A percentile compares a stretch with the other conserved stretches of the same genome.
These are phyloP conservation scores for Antheraea pernyi DNA, from an alignment of 1,140 invertebrate species.

Conservation along the genomic window DNA sequence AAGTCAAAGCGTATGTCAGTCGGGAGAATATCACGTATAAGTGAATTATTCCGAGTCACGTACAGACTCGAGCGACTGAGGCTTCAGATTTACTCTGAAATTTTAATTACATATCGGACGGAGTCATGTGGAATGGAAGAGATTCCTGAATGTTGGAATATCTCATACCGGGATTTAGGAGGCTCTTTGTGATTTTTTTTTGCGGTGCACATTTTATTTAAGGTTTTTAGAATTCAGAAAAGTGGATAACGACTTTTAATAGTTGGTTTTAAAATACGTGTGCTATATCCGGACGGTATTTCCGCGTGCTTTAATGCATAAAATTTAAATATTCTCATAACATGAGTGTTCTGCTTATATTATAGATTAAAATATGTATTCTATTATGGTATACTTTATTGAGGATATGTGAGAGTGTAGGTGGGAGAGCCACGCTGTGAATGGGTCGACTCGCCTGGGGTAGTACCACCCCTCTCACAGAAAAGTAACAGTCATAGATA, in stretches of 20 bases:
- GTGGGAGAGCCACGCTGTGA: no score
- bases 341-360: not conserved
- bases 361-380: not conserved
- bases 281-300: not conserved
- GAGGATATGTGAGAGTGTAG: no score
- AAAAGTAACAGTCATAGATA: no score
- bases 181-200: not conserved
- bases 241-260: not conserved
- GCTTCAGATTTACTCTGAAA: constrained; percentile 63
- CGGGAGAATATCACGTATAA: constrained; percentile 42
- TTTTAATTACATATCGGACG: constrained; percentile 53
- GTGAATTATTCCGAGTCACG: constrained; percentile 69
- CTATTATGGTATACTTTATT: no score
- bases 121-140: not conserved
- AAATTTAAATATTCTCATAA: not conserved
- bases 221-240: not conserved
- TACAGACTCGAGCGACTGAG: constrained; percentile 42
- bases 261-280: not conserved
- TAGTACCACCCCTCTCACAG: no score
- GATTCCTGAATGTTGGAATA: not conserved
- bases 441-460: no score
- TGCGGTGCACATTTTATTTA: not conserved
- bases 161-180: not conserved
- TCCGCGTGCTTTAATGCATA: not conserved
- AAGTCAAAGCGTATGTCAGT: constrained; percentile 53